These are phyloP conservation scores for Sus cebifrons DNA, from an alignment of 2,797 vertebrate genomes.

Conservation along the genomic window DNA sequence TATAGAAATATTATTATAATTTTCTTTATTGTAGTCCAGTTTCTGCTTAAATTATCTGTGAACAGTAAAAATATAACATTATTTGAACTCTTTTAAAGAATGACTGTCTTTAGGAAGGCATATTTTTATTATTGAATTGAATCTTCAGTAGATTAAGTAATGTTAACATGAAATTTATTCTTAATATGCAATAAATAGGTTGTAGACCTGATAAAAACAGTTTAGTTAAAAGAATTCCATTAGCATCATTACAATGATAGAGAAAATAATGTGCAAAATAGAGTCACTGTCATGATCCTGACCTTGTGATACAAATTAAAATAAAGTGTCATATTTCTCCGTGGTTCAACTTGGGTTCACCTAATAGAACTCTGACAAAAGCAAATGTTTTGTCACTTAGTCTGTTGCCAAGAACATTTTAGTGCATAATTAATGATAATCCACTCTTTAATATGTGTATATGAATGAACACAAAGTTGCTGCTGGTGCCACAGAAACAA, in stretches of 20 bases:
- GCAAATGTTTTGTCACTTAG: constrained; percentile 92
- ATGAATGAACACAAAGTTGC: constrained; percentile 87
- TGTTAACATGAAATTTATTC: constrained; percentile 86
- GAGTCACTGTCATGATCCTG: constrained; percentile 89
- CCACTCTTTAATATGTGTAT: constrained; percentile 88
- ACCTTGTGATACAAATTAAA: constrained; percentile 90
- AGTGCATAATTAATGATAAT: constrained; percentile 91
- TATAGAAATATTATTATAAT: constrained; percentile 30
- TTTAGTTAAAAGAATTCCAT: constrained; percentile 91
- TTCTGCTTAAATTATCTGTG: constrained; percentile 58
- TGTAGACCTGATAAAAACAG: constrained; percentile 88
- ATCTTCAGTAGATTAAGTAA: constrained; percentile 84
- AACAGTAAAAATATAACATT: constrained; percentile 57
- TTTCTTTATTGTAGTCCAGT: constrained; percentile 22
- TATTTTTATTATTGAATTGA: constrained; percentile 84
- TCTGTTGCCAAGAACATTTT: constrained; percentile 89
- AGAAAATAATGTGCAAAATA: constrained; percentile 89
- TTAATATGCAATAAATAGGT: constrained; percentile 87
- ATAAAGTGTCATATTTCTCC: constrained; percentile 88
- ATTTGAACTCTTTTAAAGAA: constrained; percentile 80
- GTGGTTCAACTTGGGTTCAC: constrained; percentile 89
- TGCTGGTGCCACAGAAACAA: constrained; percentile 86
- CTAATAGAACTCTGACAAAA: constrained; percentile 91
- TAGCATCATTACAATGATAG: constrained; percentile 87
- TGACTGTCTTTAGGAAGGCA: constrained; percentile 54